A percentile compares a stretch with the other conserved stretches of the same genome.
Conservation (phyloP, 30 jellyfish, hydroid and myxozoan species). For the Sanderia malayensis region DNA sequence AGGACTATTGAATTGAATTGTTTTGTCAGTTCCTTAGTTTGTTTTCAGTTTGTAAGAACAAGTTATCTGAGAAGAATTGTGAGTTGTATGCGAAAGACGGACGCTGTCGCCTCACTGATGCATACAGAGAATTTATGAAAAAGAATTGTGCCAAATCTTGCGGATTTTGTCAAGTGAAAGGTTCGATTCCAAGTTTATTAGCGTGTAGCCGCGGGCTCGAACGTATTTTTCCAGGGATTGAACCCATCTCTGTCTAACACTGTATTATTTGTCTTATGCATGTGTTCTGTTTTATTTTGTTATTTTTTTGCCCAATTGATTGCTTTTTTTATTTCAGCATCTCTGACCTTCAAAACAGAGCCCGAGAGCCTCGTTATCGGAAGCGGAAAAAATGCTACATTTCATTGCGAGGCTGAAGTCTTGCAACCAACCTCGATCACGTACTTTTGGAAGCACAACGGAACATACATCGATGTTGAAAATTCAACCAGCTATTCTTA, state of each 20-base stretch:
- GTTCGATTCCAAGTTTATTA: too few relatives aligned
- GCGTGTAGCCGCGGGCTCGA: too few relatives aligned
- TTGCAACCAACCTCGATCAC: background rate
- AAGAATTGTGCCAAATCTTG: background rate
- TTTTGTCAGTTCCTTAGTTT: too few relatives aligned
- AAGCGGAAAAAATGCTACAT: background rate
- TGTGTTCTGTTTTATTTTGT: too few relatives aligned
- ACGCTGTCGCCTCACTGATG: background rate
- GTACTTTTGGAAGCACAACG: background rate
- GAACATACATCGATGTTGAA: background rate
- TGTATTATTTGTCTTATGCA: too few relatives aligned
- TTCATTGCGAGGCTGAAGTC: background rate
- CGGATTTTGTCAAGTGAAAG: background rate
- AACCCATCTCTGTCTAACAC: too few relatives aligned
- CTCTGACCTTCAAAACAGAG: background rate
- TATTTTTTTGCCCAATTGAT: too few relatives aligned
- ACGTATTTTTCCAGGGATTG: too few relatives aligned
- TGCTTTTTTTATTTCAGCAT: background rate
- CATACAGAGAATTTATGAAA: background rate
- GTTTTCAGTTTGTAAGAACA: background rate
- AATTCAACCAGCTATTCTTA: background rate
- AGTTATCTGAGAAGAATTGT: background rate
- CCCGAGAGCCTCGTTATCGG: background rate
- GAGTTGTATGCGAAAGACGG: background rate
- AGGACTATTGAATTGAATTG: too few relatives aligned